phyloP scores from a whole-genome alignment of 2,797 vertebrate genomes.

The Coccyzus lansbergi region DNA sequence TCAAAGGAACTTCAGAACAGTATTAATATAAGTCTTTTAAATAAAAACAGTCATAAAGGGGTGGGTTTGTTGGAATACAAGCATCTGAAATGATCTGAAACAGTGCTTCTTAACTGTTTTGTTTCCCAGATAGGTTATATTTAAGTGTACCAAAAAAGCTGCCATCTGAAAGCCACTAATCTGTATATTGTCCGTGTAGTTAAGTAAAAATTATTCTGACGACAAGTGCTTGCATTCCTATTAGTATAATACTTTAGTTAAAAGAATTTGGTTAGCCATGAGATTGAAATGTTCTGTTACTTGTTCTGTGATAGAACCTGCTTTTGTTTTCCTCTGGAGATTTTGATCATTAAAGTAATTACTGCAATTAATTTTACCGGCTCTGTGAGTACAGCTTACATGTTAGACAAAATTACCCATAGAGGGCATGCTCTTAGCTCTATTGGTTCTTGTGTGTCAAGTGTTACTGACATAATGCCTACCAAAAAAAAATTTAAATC shows the following conservation, averaged over 20 bases:
- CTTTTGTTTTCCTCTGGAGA: not conserved
- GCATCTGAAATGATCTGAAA: not conserved
- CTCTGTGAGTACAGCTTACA: not conserved
- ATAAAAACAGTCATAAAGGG: not conserved
- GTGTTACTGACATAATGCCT: not conserved
- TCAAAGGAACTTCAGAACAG: not conserved
- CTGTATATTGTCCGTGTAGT: not conserved
- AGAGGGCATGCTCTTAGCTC: not conserved
- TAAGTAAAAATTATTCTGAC: not conserved
- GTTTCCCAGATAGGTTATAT: not conserved
- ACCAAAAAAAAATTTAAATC: not conserved
- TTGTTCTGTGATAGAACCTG: not conserved
- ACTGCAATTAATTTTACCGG: not conserved
- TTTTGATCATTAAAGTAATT: constrained; percentile 5
- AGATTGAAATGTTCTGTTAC: not conserved
- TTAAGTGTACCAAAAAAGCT: not conserved
- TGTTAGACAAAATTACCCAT: not conserved
- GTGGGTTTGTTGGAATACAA: not conserved
- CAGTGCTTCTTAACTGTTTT: not conserved
- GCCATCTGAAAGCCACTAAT: not conserved
- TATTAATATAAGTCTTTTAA: not conserved
- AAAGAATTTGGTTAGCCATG: not conserved
- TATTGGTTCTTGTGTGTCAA: not conserved
- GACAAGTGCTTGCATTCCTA: not conserved
- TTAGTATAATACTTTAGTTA: not conserved